Percentiles rank a stretch among this genome's conserved stretches.
These are phyloP conservation scores for Thalpophila matura DNA, from an alignment of 2,888 invertebrate species.

Conservation along the genomic window DNA sequence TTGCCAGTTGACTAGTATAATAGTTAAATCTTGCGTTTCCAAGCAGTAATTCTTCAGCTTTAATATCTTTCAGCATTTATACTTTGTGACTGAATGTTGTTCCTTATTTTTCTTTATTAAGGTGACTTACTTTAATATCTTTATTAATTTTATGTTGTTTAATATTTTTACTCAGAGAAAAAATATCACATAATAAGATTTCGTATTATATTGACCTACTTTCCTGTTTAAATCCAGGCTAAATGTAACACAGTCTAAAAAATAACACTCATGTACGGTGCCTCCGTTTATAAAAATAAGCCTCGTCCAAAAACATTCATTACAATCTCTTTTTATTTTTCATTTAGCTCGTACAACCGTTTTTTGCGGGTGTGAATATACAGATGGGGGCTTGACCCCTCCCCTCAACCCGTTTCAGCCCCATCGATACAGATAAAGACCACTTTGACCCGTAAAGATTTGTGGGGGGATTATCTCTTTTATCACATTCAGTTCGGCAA, in stretches of 20 bases:
- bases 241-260: conserved; percentile 16
- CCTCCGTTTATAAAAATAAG: conserved; percentile 40
- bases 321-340: conserved; percentile 50
- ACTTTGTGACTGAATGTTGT: neutral
- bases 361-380: conserved; percentile 57
- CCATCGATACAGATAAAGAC: conserved; percentile 63
- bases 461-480: conserved; percentile 55
- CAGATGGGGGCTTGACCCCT: conserved; percentile 45
- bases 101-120: neutral
- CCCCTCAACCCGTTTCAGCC: conserved; percentile 44
- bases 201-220: conserved; percentile 1
- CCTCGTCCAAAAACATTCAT: conserved; percentile 38
- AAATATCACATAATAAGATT: neutral
- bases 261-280: conserved; percentile 13
- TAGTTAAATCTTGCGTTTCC: neutral
- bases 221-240: conserved; percentile 18
- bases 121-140: neutral
- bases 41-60: neutral
- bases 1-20: conserved; percentile 2
- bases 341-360: conserved; percentile 36
- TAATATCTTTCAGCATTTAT: neutral
- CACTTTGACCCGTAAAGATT: conserved; percentile 61
- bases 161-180: neutral
- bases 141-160: neutral
- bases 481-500: conserved; percentile 37